Percentiles rank a stretch among this genome's conserved stretches.
Conservation (phyloP, 2,113 vertebrate species). For the Oceanites oceanicus region DNA sequence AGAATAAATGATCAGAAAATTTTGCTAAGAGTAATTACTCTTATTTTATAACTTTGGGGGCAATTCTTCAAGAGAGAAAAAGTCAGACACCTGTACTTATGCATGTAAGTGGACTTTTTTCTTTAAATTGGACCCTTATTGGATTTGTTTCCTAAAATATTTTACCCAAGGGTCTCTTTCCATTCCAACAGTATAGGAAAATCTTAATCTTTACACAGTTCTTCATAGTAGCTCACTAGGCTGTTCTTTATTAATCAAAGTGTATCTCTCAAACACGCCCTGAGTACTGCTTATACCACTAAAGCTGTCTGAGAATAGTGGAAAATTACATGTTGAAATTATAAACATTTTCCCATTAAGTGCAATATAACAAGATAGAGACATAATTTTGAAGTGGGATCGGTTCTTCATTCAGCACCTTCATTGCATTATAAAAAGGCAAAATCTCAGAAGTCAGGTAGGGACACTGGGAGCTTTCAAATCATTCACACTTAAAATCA, state of each 20-base stretch:
- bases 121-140: background rate
- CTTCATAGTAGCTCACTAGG: background rate
- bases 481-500: background rate
- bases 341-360: background rate
- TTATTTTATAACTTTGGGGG: conserved; percentile 16
- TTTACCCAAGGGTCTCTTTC: conserved; percentile 2
- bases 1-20: conserved; percentile 65
- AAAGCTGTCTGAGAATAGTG: background rate
- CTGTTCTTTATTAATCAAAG: background rate
- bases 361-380: background rate
- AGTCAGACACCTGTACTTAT: conserved; percentile 2
- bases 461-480: background rate
- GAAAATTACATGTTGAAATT: background rate
- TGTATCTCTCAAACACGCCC: background rate
- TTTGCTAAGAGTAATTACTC: conserved; percentile 43
- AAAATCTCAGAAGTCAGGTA: background rate
- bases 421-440: background rate
- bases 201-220: conserved; percentile 20
- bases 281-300: background rate
- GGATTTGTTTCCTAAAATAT: conserved; percentile 43
- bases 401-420: background rate
- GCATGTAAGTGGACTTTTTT: background rate
- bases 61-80: background rate
- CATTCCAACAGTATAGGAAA: background rate
- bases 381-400: background rate